phyloP scores from a whole-genome alignment of 2,797 vertebrate genomes.

The Enteromius fasciolatus region DNA sequence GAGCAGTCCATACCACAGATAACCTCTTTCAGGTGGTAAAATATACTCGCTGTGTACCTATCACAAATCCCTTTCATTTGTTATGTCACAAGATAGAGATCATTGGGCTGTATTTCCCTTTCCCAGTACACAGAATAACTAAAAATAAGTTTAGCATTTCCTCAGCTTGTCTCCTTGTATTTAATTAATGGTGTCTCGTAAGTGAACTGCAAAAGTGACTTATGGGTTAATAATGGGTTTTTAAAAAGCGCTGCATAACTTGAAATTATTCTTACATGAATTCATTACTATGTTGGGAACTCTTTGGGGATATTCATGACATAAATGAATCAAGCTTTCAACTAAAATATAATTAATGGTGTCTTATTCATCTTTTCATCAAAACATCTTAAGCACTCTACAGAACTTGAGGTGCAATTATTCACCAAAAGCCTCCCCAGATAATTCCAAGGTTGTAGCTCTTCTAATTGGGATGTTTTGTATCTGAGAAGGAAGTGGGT shows the following conservation, averaged over 20 bases:
- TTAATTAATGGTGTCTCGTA: conserved; percentile 34
- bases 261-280: background rate
- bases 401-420: conserved; percentile 15
- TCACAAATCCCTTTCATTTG: conserved; percentile 46
- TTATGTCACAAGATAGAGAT: conserved; percentile 33
- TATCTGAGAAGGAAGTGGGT: conserved; percentile 45
- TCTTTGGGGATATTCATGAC: conserved; percentile 32
- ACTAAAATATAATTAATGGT: conserved; percentile 22
- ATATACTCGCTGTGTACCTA: conserved; percentile 42
- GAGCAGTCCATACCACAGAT: conserved; percentile 45
- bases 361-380: conserved; percentile 20
- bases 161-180: conserved; percentile 34
- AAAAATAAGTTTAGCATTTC: conserved; percentile 53
- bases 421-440: conserved; percentile 22
- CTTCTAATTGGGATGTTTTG: conserved; percentile 54
- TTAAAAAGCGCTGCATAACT: conserved; percentile 3
- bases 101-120: conserved; percentile 5
- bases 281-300: background rate
- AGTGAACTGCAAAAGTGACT: conserved; percentile 34
- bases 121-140: conserved; percentile 11
- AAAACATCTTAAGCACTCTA: conserved; percentile 10
- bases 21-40: conserved; percentile 51
- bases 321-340: conserved; percentile 25
- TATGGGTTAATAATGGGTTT: conserved; percentile 13
- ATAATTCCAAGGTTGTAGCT: conserved; percentile 39